Evolutionary conservation across 2,888 invertebrate species (phyloP).

Genomic region (Eumerus sabulonum): DNA sequence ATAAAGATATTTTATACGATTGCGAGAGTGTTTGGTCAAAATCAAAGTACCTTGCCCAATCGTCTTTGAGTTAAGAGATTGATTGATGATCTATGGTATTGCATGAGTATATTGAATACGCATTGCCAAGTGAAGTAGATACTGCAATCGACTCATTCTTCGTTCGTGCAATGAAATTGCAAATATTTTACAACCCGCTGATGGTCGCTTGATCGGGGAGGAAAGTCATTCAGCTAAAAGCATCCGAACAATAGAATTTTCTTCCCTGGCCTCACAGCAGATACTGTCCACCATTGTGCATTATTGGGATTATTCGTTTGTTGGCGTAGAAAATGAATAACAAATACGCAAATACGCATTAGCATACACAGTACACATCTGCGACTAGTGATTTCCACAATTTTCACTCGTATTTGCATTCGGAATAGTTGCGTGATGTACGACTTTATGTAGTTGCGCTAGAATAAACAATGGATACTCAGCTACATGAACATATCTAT

Average conservation of each 20-base stretch:
- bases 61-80: slow-evolving; percentile 42
- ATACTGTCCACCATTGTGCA: slow-evolving; percentile 47
- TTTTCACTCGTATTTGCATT: slow-evolving; percentile 15
- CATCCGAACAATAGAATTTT: slow-evolving; percentile 44
- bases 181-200: slow-evolving; percentile 46
- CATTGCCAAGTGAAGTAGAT: slow-evolving; percentile 2
- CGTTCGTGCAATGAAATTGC: slow-evolving; percentile 45
- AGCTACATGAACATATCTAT: no score
- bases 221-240: slow-evolving; percentile 63
- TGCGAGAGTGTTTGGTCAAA: no score
- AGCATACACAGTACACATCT: no score
- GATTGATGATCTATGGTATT: slow-evolving; percentile 40
- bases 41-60: slow-evolving; percentile 43
- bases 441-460: slow-evolving; percentile 6
- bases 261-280: slow-evolving; percentile 46
- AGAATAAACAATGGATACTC: slow-evolving; percentile 30
- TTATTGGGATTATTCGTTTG: slow-evolving; percentile 26
- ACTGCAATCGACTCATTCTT: slow-evolving; percentile 17
- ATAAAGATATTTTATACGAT: no score
- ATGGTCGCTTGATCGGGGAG: slow-evolving; percentile 26
- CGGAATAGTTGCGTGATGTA: slow-evolving; percentile 8
- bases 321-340: slow-evolving; percentile 4
- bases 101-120: not conserved
- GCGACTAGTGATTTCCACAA: not conserved
- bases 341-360: slow-evolving; percentile 29